These are phyloP conservation scores for Tauraco hartlaubi DNA, from an alignment of 2,797 vertebrate genomes.

Conservation along the genomic window DNA sequence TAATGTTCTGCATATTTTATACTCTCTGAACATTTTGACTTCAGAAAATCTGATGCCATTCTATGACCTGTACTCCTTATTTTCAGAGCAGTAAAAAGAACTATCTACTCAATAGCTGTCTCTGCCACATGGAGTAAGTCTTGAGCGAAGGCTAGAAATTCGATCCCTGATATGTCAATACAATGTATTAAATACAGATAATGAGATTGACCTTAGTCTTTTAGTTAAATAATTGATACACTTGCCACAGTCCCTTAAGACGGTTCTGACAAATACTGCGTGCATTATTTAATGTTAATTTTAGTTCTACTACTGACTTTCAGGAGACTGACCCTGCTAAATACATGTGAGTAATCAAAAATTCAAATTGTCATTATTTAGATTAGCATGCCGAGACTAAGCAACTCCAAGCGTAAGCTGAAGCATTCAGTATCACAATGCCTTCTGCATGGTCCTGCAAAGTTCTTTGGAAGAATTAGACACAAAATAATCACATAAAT, in stretches of 20 bases:
- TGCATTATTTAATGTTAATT: background rate
- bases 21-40: background rate
- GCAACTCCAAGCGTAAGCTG: background rate
- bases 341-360: background rate
- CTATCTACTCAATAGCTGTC: background rate
- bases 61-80: background rate
- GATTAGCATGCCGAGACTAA: background rate
- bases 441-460: background rate
- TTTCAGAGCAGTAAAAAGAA: background rate
- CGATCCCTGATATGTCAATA: background rate
- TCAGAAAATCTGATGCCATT: background rate
- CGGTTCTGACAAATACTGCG: background rate
- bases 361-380: background rate
- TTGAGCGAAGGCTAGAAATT: background rate
- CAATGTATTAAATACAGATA: background rate
- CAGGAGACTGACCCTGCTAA: background rate
- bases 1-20: rapidly evolving
- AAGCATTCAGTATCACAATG: background rate
- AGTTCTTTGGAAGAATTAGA: background rate
- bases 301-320: background rate
- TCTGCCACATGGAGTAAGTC: background rate
- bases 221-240: background rate
- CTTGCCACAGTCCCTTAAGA: background rate
- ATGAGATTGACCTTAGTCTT: background rate
- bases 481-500: background rate